Evolutionary conservation across 1,140 invertebrate species (phyloP), one percentile per base, ranked within the genome.

Genomic region (Neuroterus valhalla): DNA sequence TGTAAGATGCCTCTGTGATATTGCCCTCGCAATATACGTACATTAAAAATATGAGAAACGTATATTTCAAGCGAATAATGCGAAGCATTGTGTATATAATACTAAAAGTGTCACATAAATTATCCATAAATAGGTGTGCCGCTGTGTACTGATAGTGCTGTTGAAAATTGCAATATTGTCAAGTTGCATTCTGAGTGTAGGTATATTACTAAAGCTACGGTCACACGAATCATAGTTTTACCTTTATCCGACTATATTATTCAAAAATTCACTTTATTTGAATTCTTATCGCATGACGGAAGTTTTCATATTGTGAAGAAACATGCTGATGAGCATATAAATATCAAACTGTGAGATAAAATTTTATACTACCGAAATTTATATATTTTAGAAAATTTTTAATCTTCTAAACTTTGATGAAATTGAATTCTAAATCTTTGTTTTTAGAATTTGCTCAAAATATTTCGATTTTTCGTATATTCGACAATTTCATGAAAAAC

Each of bases 191-290:
- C 8, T 26, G 15, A 1, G 52, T 23, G 19, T 55, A 23, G 52
- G 26, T 26, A 26, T 4, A 2, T 2, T 4, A 26, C 26, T 26
- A 2, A 2, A 26, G 52, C 50, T 21, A 14, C 23, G 14, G 55
- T 62, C 55, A 62, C 55, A 23, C 55, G 31, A 62, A 62, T 62
- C 6, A 62, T 38, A n/a, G 52, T 62, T 31, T 26, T 62, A 15
- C n/a, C 2, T 62, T 14, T 62, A 2, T 14, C n/a, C 15, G 4
- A 62, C 31, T 62, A 62, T 62, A 62, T 31, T 62, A 31, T 6
- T 62, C 23, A 62, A 62, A 62, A 15, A 31, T 38, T 38, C 10
- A 38, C 31, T 38, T 15, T 10, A 38, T n/a, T 23, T n/a, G 11
- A 62, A 38, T 6, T 62, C 2, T 8, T 26, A 62, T 23, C 55